Evolutionary conservation across 2,797 vertebrate genomes (phyloP).

Genomic region (Crocidura indochinensis): DNA sequence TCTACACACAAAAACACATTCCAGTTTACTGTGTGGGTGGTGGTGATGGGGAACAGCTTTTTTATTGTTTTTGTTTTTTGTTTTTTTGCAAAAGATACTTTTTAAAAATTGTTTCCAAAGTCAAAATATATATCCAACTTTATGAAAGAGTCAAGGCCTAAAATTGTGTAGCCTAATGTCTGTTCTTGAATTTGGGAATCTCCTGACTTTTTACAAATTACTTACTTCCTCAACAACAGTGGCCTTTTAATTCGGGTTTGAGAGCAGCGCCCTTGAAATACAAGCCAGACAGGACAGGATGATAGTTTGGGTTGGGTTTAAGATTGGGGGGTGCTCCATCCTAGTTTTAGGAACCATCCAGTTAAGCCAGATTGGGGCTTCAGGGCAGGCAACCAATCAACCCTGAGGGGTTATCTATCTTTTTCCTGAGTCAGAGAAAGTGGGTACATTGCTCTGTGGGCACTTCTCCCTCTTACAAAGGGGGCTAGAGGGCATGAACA

Average conservation of each 20-base stretch:
- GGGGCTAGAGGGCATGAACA: background rate
- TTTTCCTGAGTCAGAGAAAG: conserved; percentile 6
- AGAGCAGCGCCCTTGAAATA: conserved; percentile 12
- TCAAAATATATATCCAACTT: background rate
- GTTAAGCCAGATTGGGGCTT: background rate
- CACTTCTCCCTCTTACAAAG: conserved; percentile 32
- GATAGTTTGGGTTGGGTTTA: background rate
- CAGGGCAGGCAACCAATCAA: background rate
- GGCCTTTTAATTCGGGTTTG: conserved; percentile 21
- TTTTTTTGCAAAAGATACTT: conserved; percentile 14
- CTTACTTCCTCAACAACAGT: conserved; percentile 40
- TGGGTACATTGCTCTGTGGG: background rate
- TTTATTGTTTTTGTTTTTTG: no score
- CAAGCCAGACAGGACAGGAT: background rate
- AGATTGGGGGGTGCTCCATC: background rate
- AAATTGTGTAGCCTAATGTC: background rate
- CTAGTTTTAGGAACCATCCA: background rate
- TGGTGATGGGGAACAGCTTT: conserved; percentile 3
- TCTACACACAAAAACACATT: background rate
- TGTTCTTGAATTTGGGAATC: conserved; percentile 47
- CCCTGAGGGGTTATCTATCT: background rate
- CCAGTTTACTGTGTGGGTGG: background rate
- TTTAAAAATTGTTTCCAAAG: background rate
- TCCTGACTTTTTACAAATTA: conserved; percentile 55
- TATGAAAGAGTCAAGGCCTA: conserved; percentile 17